Evolutionary conservation across 2,797 vertebrate genomes (phyloP), one percentile per base, ranked within the genome.

Genomic region (Taenioides sp.): DNA sequence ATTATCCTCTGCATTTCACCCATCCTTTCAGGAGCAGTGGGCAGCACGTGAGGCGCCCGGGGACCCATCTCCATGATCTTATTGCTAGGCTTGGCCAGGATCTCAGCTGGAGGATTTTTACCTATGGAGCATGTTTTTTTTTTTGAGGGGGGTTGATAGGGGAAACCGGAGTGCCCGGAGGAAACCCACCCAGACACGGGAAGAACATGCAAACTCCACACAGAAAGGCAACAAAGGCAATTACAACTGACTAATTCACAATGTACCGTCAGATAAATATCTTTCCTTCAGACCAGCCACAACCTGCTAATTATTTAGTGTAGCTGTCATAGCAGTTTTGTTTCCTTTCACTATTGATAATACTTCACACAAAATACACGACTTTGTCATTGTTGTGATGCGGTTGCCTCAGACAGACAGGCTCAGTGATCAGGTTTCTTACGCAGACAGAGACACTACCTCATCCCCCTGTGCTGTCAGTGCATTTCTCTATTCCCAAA

Each of bases 401-500:
- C 70, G 28, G 27, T 54, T 71, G 81, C 78, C 82, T 54, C 1
- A 65, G 70, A 84, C 77, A 76, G 83, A 82, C 79, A 67, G 74
- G 71, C 63, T 75, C 74, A 73, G 74, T 79, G 82, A 88, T 92
- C 85, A 65, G 63, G 73, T 93, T 92, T 89, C 90, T 57, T 70
- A 80, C 63, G 80, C 87, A 81, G 85, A 91, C 64, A 18, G 84
- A 88, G 87, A 92, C 84, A 61, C 87, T 86, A 90, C 89, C 89
- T 92, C 89, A 90, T 90, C 90, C 77, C 84, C 78, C 71, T 2
- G 54, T 7, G 70, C 75, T 72, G 65, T 65, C 70, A 67, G 58
- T 55, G 70, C 80, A 77, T 74, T 86, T 72, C 77, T 82, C 70
- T 77, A 76, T 60, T 81, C 84, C 75, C 80, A 55, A 27, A 73